A percentile compares a stretch with the other conserved stretches of the same genome.
phyloP scores from a whole-genome alignment of 2,888 invertebrate genomes.

The Drosophila paranaensis region DNA sequence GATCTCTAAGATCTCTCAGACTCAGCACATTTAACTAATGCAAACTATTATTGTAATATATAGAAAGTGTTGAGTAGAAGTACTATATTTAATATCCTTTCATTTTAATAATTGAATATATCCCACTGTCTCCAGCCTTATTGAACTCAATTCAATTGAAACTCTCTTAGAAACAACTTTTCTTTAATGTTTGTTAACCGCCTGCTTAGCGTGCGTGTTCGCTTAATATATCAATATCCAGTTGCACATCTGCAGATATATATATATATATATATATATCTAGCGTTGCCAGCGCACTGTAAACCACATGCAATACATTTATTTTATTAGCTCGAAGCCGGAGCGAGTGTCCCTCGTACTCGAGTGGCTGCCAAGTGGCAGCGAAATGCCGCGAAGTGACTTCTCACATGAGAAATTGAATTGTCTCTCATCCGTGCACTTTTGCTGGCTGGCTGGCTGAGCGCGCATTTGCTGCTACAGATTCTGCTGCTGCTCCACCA shows the following conservation, averaged over 20 bases:
- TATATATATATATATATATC: slow-evolving; percentile 14
- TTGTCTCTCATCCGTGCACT: slow-evolving; percentile 53
- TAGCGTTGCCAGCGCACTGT: slow-evolving; percentile 26
- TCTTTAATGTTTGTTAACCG: slow-evolving; percentile 16
- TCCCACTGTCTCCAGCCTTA: too few relatives aligned
- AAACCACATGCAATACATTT: slow-evolving; percentile 44
- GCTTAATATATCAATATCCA: slow-evolving; percentile 5
- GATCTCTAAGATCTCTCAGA: too few relatives aligned
- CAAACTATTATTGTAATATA: too few relatives aligned
- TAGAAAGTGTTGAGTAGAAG: too few relatives aligned
- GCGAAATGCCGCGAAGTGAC: slow-evolving; percentile 53
- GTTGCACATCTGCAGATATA: slow-evolving; percentile 7
- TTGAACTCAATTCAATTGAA: slow-evolving; percentile 8
- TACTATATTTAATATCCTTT: neutral
- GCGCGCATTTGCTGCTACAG: slow-evolving; percentile 33
- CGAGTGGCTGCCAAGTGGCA: slow-evolving; percentile 56
- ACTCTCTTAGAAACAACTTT: slow-evolving; percentile 1
- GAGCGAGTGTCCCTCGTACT: slow-evolving; percentile 1
- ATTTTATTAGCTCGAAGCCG: slow-evolving; percentile 37
- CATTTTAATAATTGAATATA: neutral
- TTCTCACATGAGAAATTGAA: slow-evolving; percentile 68
- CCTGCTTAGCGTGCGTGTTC: slow-evolving; percentile 7
- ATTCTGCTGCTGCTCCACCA: neutral
- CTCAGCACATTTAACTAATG: too few relatives aligned
- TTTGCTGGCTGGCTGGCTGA: slow-evolving; percentile 49